phyloP scores from a whole-genome alignment of 2,113 vertebrate species.

The Panthera tigris region DNA sequence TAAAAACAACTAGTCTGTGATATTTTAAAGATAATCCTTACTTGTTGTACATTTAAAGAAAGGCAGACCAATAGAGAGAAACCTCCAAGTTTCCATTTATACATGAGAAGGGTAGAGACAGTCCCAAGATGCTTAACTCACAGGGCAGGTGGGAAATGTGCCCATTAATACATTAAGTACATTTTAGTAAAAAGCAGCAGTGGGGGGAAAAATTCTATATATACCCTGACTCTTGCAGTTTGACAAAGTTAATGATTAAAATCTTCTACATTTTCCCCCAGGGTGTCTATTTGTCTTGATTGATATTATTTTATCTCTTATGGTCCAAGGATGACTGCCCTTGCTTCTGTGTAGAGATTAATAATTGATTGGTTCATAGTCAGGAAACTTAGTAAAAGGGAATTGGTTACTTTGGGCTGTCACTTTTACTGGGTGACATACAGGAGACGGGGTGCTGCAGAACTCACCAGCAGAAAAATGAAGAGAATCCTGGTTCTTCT shows the following conservation, averaged over 20 bases:
- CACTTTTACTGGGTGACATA: rapidly evolving
- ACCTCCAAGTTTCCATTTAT: not conserved
- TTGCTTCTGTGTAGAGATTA: conserved; percentile 61
- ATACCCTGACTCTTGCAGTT: not conserved
- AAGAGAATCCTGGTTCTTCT: conserved; percentile 69
- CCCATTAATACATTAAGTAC: not conserved
- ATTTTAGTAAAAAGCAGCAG: not conserved
- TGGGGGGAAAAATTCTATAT: not conserved
- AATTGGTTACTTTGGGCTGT: rapidly evolving
- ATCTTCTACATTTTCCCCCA: rapidly evolving
- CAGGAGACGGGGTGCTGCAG: not conserved
- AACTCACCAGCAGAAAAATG: conserved; percentile 61
- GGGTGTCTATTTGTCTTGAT: conserved; percentile 71
- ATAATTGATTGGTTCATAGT: conserved; percentile 74
- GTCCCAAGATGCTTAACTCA: not conserved
- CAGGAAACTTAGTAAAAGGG: conserved; percentile 49
- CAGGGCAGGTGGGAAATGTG: not conserved
- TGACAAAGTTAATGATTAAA: conserved; percentile 84
- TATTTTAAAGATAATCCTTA: conserved; percentile 4
- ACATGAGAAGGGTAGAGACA: not conserved
- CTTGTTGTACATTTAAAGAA: not conserved
- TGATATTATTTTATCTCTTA: conserved; percentile 26
- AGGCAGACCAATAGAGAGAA: not conserved
- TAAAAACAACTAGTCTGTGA: not conserved
- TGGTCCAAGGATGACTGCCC: conserved; percentile 72